Percentiles rank a stretch among this genome's conserved stretches.
phyloP scores from a whole-genome alignment of 2,888 invertebrate species.

The Tromatobia lineatoria region DNA sequence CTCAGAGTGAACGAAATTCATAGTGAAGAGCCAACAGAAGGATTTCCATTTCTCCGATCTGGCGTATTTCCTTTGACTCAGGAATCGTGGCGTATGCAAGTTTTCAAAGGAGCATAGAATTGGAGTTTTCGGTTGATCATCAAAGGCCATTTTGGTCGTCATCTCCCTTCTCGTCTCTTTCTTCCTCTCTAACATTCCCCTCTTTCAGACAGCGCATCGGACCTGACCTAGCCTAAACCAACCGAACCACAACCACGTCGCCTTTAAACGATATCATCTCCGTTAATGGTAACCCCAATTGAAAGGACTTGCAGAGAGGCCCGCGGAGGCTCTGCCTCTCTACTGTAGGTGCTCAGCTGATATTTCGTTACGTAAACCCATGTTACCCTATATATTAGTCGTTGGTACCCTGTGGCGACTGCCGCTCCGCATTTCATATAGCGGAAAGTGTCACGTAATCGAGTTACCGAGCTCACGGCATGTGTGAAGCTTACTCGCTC shows the following conservation, averaged over 20 bases:
- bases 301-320: constrained; percentile 30
- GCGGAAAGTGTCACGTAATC: constrained; percentile 44
- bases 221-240: constrained; percentile 10
- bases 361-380: constrained; percentile 50
- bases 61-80: neutral
- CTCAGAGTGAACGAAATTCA: constrained; percentile 1
- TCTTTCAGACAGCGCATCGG: constrained; percentile 13
- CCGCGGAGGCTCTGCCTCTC: constrained; percentile 10
- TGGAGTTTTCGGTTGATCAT: neutral
- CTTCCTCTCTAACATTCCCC: neutral
- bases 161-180: neutral
- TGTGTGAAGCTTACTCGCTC: constrained; percentile 31
- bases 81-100: neutral
- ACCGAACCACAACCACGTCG: constrained; percentile 14
- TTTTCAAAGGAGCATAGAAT: constrained; percentile 7
- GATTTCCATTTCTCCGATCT: constrained; percentile 5
- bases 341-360: constrained; percentile 13
- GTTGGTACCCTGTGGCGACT: constrained; percentile 28
- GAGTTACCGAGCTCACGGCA: constrained; percentile 34
- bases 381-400: constrained; percentile 38
- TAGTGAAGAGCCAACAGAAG: neutral
- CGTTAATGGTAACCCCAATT: constrained; percentile 44
- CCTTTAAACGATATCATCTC: constrained; percentile 48
- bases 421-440: constrained; percentile 29
- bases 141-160: neutral